These are phyloP conservation scores for Apantesis nais DNA, from an alignment of 2,888 invertebrate species.

Conservation along the genomic window DNA sequence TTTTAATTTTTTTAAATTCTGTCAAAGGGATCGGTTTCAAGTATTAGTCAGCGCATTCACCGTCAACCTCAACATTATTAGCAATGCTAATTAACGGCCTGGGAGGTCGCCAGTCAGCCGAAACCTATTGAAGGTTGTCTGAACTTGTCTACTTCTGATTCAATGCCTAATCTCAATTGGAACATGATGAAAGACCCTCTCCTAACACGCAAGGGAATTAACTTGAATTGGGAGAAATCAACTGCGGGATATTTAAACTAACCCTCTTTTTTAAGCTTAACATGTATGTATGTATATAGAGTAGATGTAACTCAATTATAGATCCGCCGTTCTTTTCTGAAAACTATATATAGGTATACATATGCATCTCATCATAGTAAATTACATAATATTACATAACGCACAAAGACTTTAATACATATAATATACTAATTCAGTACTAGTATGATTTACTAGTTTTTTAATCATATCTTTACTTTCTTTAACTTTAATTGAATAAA, in stretches of 20 bases:
- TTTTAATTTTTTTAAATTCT: too few relatives aligned
- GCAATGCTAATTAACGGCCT: conserved; percentile 57
- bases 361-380: background rate
- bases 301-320: background rate
- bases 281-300: background rate
- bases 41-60: conserved; percentile 14
- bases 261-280: background rate
- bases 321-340: background rate
- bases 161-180: conserved; percentile 43
- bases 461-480: too few relatives aligned
- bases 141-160: conserved; percentile 32
- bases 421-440: too few relatives aligned
- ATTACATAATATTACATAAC: too few relatives aligned
- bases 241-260: background rate
- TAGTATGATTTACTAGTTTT: background rate
- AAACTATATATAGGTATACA: background rate
- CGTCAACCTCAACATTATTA: conserved; percentile 47
- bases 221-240: conserved; percentile 8
- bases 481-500: background rate
- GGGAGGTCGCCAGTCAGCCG: conserved; percentile 38
- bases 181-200: conserved; percentile 42
- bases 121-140: conserved; percentile 28
- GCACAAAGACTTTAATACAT: too few relatives aligned
- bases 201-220: conserved; percentile 13
- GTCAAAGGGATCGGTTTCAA: conserved; percentile 23